These are phyloP conservation scores for Meloe dianella DNA, from an alignment of 2,888 invertebrate species.

Conservation along the genomic window DNA sequence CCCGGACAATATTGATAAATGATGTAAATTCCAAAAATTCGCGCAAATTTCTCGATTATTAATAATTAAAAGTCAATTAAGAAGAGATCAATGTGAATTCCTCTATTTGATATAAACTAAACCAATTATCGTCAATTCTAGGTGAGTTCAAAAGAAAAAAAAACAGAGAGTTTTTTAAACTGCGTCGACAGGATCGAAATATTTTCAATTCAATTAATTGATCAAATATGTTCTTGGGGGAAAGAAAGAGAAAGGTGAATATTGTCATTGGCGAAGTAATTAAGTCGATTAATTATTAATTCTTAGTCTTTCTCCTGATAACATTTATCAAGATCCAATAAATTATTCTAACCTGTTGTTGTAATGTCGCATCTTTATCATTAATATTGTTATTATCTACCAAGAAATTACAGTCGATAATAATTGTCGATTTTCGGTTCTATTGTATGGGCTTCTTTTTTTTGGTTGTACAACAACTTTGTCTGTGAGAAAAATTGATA, in stretches of 20 bases:
- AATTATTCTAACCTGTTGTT: not conserved
- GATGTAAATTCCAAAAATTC: not conserved
- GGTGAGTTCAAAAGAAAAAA: not conserved
- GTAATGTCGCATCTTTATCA: not conserved
- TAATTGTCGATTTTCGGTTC: not conserved
- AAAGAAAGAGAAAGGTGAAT: not conserved
- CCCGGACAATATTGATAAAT: not conserved
- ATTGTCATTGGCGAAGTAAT: not conserved
- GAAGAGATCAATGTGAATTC: not conserved
- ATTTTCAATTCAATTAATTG: not conserved
- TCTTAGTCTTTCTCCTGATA: not conserved
- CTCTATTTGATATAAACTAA: not conserved
- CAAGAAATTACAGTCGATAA: not conserved
- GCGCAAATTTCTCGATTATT: not conserved
- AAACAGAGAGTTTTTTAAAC: not conserved
- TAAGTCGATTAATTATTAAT: conserved; percentile 1
- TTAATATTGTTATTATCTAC: not conserved
- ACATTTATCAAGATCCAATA: not conserved
- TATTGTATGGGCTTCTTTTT: not conserved
- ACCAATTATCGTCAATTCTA: conserved; percentile 6
- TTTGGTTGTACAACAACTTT: not conserved
- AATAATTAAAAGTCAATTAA: conserved; percentile 1
- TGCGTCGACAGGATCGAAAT: not conserved
- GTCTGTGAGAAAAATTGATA: not conserved
- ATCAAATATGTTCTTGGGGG: not conserved